Evolutionary conservation across 2,888 invertebrate genomes (phyloP), one percentile per base, ranked within the genome.

Genomic region (Microplitis manilae): DNA sequence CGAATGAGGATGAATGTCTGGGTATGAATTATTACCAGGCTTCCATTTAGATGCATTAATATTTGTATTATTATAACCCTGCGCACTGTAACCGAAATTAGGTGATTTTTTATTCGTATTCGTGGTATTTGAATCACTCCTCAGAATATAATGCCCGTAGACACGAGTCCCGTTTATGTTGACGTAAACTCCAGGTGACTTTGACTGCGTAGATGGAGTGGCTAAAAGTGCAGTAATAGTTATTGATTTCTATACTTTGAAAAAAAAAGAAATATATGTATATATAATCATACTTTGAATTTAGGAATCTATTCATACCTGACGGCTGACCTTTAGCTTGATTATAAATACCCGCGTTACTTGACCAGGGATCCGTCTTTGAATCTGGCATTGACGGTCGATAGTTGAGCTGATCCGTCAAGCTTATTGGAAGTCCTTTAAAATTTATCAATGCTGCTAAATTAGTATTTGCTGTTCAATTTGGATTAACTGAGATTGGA

Each of bases 121-220:
- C 2, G 8, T 50, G 2, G 13, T 2, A 13, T 13, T 50, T 50
- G 50, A 50, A 85, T 82, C 7, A 87, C 77, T 30, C 83, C 83
- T 74, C 83, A 83, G 84, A 13, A 86, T 84, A 41, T 82, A 84
- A 73, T 87, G 85, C 13, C 85, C 86, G 50, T 50, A 50, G 8
- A 50, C 13, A 8, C 72, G 79, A 8, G 81, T 83, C 0, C 83
- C 85, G 77, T 86, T 85, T 39, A 77, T 17, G 64, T 83, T 83
- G 6, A 84, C 83, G 73, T 86, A 81, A 68, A 86, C 79, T 50
- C 84, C 82, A n/a, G 79, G 73, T 60, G 6, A 41, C 38, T 64
- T 76, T 8, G 39, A 8, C 5, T 40, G 17, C 9, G n/a, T 41
- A 7, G 38, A 8, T n/a, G 77, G 59, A 13, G 76, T 75, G 41